Evolutionary conservation across 2,888 invertebrate genomes (phyloP), one percentile per base, ranked within the genome.

Genomic region (Drosophila maculinotata): DNA sequence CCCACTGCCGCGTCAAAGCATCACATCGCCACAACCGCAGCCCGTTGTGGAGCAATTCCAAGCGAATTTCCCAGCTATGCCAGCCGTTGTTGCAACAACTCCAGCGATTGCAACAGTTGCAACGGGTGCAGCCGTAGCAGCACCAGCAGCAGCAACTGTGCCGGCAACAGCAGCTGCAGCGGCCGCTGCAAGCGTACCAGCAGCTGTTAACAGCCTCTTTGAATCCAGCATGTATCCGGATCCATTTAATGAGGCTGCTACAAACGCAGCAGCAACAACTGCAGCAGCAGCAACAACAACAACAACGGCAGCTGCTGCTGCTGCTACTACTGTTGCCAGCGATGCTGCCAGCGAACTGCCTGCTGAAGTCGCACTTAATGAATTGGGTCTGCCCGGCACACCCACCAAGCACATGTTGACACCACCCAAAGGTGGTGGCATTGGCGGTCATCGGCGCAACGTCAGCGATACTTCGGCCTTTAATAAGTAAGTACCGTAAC

Each of bases 401-500:
- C 90, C 91, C 35, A 89, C 90, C 7, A 90, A 90, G 63, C 80
- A 83, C 28, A 86, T 91, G 78, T 73, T 92, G 14, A 87, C 88
- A 28, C 89, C 91, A 36, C 90, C 91, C 7, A 91, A 91, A 70
- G 67, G 79, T 6, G 69, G 57, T 15, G 65, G 45, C 6, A 3
- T n/a, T 20, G 54, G 86, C 36, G 94, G 94, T 6, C 96, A 97
- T 90, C 92, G 96, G 52, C 93, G 97, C 58, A 96, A 96, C 90
- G 95, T 96, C 91, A 96, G 96, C 89, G 97, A 97, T 88, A 96
- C 96, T 1, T 95, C 95, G 53, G 95, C 96, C 76, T 96, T 96
- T 87, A 95, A 95, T 90, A 95, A 95, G 95, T 95, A 92, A 92
- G 93, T 78, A 31, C 41, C 15, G 4, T 6, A n/a, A 23, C 45